Evolutionary conservation across 1,140 invertebrate genomes (phyloP).

Genomic region (Macrotrachela quadricornifera): DNA sequence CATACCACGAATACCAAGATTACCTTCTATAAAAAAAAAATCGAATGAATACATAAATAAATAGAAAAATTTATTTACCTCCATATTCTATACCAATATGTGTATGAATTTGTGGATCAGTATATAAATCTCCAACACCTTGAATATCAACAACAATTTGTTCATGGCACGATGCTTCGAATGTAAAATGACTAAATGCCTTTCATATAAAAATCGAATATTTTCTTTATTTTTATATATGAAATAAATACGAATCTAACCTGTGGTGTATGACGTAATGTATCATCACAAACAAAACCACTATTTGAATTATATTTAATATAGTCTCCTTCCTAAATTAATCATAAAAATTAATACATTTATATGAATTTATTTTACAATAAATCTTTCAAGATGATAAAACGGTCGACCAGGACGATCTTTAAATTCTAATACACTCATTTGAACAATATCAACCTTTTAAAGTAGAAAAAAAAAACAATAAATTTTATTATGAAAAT

Average conservation of each 20-base stretch:
- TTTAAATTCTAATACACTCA: slow-evolving; percentile 37
- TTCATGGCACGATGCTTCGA: slow-evolving; percentile 39
- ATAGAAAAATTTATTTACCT: background rate
- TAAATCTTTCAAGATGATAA: slow-evolving; percentile 40
- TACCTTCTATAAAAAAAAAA: slow-evolving; percentile 37
- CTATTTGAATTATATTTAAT: slow-evolving; percentile 43
- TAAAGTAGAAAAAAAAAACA: slow-evolving; percentile 10
- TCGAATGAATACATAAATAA: slow-evolving; percentile 9
- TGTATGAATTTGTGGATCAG: slow-evolving; percentile 42
- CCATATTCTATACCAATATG: slow-evolving; percentile 19
- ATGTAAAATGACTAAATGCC: slow-evolving; percentile 42
- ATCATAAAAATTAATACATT: background rate
- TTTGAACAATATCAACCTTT: slow-evolving; percentile 41
- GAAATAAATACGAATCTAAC: slow-evolving; percentile 11
- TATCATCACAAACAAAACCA: slow-evolving; percentile 37
- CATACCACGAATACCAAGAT: slow-evolving; percentile 39
- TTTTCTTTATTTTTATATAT: background rate
- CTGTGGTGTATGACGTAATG: slow-evolving; percentile 36
- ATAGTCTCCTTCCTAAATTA: slow-evolving; percentile 29
- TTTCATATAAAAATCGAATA: slow-evolving; percentile 10
- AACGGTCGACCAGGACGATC: slow-evolving; percentile 31
- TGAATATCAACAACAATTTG: slow-evolving; percentile 42
- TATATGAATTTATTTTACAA: slow-evolving; percentile 20
- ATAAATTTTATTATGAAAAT: no score
- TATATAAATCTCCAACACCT: slow-evolving; percentile 42